Base-by-base conservation (phyloP, 53 echinoderm and acorn worm genomes). In the Arbacia lixula region DNA sequence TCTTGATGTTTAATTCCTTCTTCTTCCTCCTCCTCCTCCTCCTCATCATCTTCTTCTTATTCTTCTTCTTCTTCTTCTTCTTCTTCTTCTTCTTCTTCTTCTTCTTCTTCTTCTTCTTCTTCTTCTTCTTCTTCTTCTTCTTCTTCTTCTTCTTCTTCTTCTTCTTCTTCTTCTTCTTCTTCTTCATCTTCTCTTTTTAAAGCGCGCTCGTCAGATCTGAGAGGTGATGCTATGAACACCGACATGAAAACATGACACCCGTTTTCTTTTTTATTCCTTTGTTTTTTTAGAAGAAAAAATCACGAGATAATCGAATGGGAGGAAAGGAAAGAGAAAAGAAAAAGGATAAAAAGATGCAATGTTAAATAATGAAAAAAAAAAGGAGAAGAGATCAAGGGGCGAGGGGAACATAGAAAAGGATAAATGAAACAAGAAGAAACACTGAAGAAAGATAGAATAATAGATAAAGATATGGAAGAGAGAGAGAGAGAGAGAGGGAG, bases 51-150 rank as follows among this genome's bases (percentile, higher is more conserved):
- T 46, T 46, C 49, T 46, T 46, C 49, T 10, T 46, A 8, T 19
- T 57, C 58, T 19, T 57, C 58, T 19, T 57, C 58, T 19, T 57
- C 58, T 19, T 57, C 58, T 19, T 57, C 58, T 19, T 57, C 58
- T 19, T 57, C 58, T 19, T 57, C 58, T 19, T 57, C 58, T 19
- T 57, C 58, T 19, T 57, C 58, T 19, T 57, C 58, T 19, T 57
- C 58, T 57, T 57, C 58, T 57, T 57, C 58, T 57, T 57, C 58
- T 57, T 57, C 58, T 57, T 57, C 58, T 57, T 57, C 58, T 57
- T 57, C 58, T 57, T 57, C 58, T 57, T 57, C 58, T 57, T 57
- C 58, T 57, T 57, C 58, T 57, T 57, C 58, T 19, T 57, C 17
- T 57, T 19, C 58, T 57, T 12, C 16, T 57, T 19, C 16, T 57